A percentile compares a stretch with the other conserved stretches of the same genome.
Conservation (phyloP, 2,113 vertebrate species). For the Spea bombifrons region DNA sequence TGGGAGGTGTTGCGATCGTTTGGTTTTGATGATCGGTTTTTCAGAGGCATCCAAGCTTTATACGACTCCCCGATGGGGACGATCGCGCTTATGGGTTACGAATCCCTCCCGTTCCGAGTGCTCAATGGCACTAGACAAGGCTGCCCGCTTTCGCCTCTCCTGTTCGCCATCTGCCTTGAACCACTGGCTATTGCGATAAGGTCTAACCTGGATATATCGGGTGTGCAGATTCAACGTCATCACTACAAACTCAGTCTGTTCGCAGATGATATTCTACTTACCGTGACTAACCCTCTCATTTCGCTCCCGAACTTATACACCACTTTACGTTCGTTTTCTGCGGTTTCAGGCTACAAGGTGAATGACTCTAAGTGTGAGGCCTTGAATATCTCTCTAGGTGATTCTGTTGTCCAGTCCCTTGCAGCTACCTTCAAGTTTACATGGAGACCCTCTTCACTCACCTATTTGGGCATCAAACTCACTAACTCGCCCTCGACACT, state of each 20-base stretch:
- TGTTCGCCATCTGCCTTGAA: background rate
- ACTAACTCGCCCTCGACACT: background rate
- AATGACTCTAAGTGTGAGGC: background rate
- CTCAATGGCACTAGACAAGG: too few species aligned
- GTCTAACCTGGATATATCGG: too few species aligned
- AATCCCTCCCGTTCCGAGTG: too few species aligned
- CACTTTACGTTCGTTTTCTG: background rate
- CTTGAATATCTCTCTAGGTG: background rate
- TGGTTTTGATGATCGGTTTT: too few species aligned
- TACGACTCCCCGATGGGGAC: too few species aligned
- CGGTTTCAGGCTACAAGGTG: background rate
- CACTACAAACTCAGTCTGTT: background rate
- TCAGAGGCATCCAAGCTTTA: too few species aligned
- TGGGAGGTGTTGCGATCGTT: too few species aligned
- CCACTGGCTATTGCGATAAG: background rate
- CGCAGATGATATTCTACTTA: background rate
- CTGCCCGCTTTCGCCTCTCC: too few species aligned
- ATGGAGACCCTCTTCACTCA: background rate
- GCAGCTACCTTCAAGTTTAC: background rate
- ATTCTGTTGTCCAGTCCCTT: background rate
- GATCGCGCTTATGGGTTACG: too few species aligned
- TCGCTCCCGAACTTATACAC: background rate
- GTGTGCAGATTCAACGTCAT: background rate
- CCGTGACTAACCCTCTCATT: background rate
- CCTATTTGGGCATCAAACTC: background rate